Base-by-base conservation (phyloP, 2,797 vertebrate genomes). In the Champsocephalus gunnari region DNA sequence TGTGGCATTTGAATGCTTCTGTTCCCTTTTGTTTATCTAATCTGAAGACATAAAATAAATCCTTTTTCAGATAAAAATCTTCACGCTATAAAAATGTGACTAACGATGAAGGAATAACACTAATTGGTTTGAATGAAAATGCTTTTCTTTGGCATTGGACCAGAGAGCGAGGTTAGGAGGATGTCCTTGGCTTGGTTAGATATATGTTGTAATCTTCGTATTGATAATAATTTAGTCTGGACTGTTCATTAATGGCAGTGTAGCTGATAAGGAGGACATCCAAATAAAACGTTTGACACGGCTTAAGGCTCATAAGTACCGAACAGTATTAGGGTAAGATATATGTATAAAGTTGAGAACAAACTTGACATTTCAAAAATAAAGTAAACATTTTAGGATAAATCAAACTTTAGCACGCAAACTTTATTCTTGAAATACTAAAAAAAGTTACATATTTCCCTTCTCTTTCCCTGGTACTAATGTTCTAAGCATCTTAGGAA, bases 111-210 rank as follows among this genome's bases (percentile, higher is more conserved):
- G 32, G 81, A 77, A 75, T 28, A 16, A 49, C 28, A 4, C 4
- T 55, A 80, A 38, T 38, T 47, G 48, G n/a, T 48, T 59, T 72
- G 69, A 78, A 76, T 69, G 51, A 59, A 86, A 67, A 5, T 49
- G 43, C 38, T 12, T 74, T 44, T 73, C 12, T 16, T 80, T 80
- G 71, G 75, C 80, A 57, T 68, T 48, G 73, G 21, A 71, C 45
- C 66, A 73, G 62, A 60, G 68, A 19, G 9, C 1, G 34, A 69
- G 50, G 61, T 77, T 13, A 64, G 45, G 61, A 14, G 4, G 14
- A 32, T 17, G 38, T 84, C 71, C 70, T 85, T 89, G 56, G 21
- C n/a, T 81, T 75, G 28, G 74, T 68, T 71, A 44, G 54, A 72
- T 77, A 45, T 66, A 62, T 67, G 34, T 69, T 87, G 57, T 51